Evolutionary conservation across 2,113 vertebrate genomes (phyloP).

Genomic region (Apodemus sylvaticus): DNA sequence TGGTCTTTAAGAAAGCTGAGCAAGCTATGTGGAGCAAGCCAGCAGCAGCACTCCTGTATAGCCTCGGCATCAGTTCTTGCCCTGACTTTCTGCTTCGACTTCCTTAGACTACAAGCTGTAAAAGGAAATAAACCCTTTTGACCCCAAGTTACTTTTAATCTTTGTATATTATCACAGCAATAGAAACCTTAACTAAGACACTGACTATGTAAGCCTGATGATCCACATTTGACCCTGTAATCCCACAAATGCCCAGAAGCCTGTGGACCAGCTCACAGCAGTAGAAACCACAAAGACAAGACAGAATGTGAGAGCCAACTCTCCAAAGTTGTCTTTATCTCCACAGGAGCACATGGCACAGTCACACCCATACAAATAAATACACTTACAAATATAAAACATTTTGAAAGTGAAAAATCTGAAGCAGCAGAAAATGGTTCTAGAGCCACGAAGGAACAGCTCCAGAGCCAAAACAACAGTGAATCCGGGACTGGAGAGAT

Average conservation of each 20-base stretch:
- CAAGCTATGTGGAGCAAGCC: neutral
- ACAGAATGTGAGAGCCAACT: neutral
- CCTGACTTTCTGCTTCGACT: neutral
- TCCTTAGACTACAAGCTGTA: neutral
- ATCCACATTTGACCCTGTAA: neutral
- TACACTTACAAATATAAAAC: neutral
- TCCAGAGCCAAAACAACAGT: conserved; percentile 32
- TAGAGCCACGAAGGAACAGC: neutral
- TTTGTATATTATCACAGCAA: neutral
- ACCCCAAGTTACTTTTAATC: neutral
- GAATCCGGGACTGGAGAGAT: rapidly evolving
- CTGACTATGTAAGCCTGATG: neutral
- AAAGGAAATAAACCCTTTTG: neutral
- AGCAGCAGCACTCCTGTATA: neutral
- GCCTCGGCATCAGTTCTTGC: neutral
- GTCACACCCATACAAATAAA: neutral
- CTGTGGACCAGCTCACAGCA: neutral
- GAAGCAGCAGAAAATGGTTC: neutral
- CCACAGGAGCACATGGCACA: neutral
- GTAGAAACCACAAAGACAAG: neutral
- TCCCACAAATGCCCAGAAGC: neutral
- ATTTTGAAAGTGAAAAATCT: neutral
- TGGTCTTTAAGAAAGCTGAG: neutral
- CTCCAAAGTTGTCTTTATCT: neutral
- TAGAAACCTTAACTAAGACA: neutral